These are phyloP conservation scores for Amazona guildingii DNA, from an alignment of 2,113 vertebrate species.

Conservation along the genomic window DNA sequence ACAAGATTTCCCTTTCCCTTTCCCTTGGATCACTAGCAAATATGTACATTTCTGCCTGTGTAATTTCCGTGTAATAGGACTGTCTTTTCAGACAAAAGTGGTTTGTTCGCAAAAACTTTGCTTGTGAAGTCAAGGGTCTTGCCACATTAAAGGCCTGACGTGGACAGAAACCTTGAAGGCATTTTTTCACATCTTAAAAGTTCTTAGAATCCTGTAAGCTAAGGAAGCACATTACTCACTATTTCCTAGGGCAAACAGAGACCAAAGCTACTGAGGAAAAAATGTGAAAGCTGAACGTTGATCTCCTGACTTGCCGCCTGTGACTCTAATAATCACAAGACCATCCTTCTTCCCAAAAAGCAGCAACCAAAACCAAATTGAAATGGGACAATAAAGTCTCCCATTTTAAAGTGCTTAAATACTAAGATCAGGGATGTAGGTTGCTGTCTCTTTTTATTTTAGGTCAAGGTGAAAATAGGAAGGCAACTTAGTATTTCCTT, in stretches of 20 bases:
- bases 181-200: not conserved
- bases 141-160: not conserved
- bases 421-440: not conserved
- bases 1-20: not conserved
- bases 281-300: not conserved
- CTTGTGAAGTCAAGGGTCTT: not conserved
- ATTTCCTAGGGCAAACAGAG: not conserved
- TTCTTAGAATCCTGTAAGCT: not conserved
- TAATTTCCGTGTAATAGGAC: not conserved
- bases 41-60: not conserved
- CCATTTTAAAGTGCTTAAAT: not conserved
- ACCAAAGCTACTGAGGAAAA: not conserved
- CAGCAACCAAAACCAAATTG: not conserved
- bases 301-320: slow-evolving; percentile 17
- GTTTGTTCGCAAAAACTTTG: not conserved
- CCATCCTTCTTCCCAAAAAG: not conserved
- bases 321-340: not conserved
- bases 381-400: not conserved
- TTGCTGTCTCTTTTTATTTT: not conserved
- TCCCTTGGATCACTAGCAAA: not conserved
- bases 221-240: not conserved
- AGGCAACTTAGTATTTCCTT: not conserved
- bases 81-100: not conserved
- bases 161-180: not conserved
- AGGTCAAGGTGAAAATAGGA: not conserved